A percentile compares a stretch with the other conserved stretches of the same genome.
These are phyloP conservation scores for Ptychoptera albimana DNA, from an alignment of 2,888 invertebrate genomes.

Conservation along the genomic window DNA sequence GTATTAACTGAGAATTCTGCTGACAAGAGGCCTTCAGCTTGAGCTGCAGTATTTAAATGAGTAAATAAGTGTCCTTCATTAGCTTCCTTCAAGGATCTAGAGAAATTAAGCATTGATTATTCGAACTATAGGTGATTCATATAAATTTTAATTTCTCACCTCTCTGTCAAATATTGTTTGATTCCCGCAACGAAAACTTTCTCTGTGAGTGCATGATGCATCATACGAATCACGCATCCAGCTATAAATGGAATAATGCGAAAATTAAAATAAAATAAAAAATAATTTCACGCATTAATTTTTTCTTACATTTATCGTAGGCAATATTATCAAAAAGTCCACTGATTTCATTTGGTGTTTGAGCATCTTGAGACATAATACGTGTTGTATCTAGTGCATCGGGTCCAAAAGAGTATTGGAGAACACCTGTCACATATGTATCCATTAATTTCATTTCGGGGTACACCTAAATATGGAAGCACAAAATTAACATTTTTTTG, in stretches of 20 bases:
- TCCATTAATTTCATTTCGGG: constrained; percentile 58
- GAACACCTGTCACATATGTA: constrained; percentile 55
- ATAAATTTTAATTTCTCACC: constrained; percentile 22
- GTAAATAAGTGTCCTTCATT: constrained; percentile 27
- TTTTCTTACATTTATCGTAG: constrained; percentile 72
- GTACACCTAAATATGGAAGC: constrained; percentile 2
- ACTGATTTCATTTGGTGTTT: constrained; percentile 66
- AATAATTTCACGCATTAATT: too few species aligned
- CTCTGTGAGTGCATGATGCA: constrained; percentile 62
- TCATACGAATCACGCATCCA: constrained; percentile 52
- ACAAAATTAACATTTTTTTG: not conserved
- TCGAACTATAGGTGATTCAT: not conserved
- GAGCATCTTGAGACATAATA: constrained; percentile 66
- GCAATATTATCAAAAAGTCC: constrained; percentile 74
- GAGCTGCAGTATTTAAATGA: constrained; percentile 17
- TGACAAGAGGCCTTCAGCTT: constrained; percentile 28
- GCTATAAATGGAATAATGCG: constrained; percentile 21
- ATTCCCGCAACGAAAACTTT: constrained; percentile 48
- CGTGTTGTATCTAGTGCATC: constrained; percentile 64
- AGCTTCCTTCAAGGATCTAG: constrained; percentile 11
- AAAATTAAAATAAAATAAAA: constrained; percentile 30
- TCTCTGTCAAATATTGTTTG: constrained; percentile 22
- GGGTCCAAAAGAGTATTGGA: constrained; percentile 52
- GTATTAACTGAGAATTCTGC: constrained; percentile 39
- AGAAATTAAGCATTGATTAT: too few species aligned